Percentiles rank a stretch among this genome's conserved stretches.
Evolutionary conservation across 2,888 invertebrate species (phyloP).

Genomic region (Meloe dianella): DNA sequence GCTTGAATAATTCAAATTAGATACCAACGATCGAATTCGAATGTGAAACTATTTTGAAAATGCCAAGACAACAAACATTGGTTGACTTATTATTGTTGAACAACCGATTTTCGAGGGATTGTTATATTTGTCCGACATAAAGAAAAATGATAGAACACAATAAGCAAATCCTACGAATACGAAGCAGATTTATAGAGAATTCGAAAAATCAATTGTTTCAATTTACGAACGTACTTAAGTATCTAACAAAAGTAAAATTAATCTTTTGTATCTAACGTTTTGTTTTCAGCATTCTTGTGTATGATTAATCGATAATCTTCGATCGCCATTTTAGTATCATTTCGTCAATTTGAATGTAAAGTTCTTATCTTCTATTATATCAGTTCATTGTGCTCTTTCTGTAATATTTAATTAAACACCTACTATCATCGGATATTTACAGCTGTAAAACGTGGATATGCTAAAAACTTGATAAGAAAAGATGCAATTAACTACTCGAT

Average conservation of each 20-base stretch:
- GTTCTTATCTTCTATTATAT: too few relatives aligned
- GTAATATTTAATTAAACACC: neutral
- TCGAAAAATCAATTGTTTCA: neutral
- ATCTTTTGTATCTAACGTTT: neutral
- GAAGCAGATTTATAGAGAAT: neutral
- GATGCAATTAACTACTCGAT: too few relatives aligned
- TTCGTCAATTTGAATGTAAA: neutral
- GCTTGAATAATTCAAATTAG: neutral
- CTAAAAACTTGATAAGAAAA: neutral
- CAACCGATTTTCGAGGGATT: neutral
- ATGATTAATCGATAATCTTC: neutral
- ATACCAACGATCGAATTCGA: neutral
- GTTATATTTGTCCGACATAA: neutral
- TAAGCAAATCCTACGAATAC: neutral
- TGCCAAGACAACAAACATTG: neutral
- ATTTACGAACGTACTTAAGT: too few relatives aligned
- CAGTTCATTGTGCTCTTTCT: neutral
- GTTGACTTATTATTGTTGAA: neutral
- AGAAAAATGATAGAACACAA: neutral
- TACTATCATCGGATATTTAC: neutral
- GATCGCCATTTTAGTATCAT: neutral
- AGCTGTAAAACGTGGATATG: neutral
- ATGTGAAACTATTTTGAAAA: too few relatives aligned
- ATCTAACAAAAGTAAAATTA: too few relatives aligned
- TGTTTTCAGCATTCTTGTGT: neutral